Percentiles rank a stretch among this genome's conserved stretches.
phyloP scores from a whole-genome alignment of 2,888 invertebrate genomes.

The Lordiphosa andalusiaca region DNA sequence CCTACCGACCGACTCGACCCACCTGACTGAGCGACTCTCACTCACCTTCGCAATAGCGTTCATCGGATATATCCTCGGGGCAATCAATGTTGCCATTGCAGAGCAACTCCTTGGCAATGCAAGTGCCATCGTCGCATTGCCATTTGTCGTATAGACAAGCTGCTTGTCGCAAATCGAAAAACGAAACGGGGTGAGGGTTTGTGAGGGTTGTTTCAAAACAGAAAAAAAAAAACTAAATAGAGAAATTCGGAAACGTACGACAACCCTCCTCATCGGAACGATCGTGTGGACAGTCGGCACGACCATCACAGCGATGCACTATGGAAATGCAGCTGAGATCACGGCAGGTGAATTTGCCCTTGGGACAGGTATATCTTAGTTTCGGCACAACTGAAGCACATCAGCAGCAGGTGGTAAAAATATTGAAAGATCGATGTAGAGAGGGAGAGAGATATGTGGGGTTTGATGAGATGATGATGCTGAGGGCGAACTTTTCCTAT shows the following conservation, averaged over 20 bases:
- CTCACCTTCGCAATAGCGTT: constrained; percentile 84
- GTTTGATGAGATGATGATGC: constrained; percentile 15
- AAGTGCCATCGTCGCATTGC: constrained; percentile 87
- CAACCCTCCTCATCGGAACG: constrained; percentile 84
- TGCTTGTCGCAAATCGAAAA: constrained; percentile 65
- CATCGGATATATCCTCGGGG: constrained; percentile 86
- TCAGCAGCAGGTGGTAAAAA: constrained; percentile 7
- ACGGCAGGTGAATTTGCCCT: constrained; percentile 86
- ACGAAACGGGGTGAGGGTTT: background rate
- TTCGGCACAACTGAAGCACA: constrained; percentile 72
- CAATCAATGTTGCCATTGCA: constrained; percentile 88
- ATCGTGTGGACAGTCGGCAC: constrained; percentile 86
- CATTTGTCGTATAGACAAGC: constrained; percentile 86
- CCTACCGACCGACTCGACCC: constrained; percentile 2
- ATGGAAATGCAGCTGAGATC: constrained; percentile 88
- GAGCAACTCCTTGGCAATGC: constrained; percentile 83
- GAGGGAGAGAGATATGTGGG: constrained; percentile 10
- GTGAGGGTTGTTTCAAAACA: background rate
- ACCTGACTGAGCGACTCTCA: constrained; percentile 1
- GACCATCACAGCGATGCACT: constrained; percentile 86
- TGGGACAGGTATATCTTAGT: constrained; percentile 78
- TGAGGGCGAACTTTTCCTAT: background rate
- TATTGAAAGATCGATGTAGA: constrained; percentile 11
- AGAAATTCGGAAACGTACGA: constrained; percentile 81
- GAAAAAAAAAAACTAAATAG: background rate